Conservation (phyloP, 2,113 vertebrate species). For the Brachypteracias leptosomus region DNA sequence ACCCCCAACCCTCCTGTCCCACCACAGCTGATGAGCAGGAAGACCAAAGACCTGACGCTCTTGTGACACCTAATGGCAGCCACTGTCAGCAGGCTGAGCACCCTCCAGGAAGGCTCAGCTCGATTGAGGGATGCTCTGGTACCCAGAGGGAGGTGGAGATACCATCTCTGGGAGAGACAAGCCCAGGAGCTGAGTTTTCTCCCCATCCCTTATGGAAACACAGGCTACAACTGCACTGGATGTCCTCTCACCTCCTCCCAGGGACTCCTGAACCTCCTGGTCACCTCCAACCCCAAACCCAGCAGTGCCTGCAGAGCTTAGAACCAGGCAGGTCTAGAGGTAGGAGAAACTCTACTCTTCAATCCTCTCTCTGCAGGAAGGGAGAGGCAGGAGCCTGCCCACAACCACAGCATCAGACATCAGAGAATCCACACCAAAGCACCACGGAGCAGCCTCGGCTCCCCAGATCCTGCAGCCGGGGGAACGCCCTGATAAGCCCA, state of each 20-base stretch:
- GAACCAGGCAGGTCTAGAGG: not conserved
- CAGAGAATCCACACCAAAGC: constrained; percentile 5
- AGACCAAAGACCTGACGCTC: constrained; percentile 11
- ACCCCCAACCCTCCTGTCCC: not conserved
- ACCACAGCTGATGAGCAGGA: not conserved
- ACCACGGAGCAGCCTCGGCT: not conserved
- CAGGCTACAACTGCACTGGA: not conserved
- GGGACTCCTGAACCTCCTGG: not conserved
- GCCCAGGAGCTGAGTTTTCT: not conserved
- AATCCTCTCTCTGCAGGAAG: rapidly evolving
- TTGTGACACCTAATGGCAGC: constrained; percentile 57
- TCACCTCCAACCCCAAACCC: not conserved
- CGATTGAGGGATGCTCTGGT: not conserved
- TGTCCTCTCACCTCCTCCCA: not conserved
- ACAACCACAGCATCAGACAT: not conserved
- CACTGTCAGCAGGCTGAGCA: not conserved
- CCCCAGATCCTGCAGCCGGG: not conserved
- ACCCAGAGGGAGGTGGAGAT: not conserved
- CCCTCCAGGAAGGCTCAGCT: not conserved
- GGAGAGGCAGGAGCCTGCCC: not conserved
- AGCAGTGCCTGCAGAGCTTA: not conserved
- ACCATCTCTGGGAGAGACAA: not conserved
- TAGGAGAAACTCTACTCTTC: not conserved
- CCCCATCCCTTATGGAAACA: rapidly evolving
- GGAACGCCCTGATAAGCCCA: not conserved